phyloP scores from a whole-genome alignment of 2,888 invertebrate species.

The Labia minor region DNA sequence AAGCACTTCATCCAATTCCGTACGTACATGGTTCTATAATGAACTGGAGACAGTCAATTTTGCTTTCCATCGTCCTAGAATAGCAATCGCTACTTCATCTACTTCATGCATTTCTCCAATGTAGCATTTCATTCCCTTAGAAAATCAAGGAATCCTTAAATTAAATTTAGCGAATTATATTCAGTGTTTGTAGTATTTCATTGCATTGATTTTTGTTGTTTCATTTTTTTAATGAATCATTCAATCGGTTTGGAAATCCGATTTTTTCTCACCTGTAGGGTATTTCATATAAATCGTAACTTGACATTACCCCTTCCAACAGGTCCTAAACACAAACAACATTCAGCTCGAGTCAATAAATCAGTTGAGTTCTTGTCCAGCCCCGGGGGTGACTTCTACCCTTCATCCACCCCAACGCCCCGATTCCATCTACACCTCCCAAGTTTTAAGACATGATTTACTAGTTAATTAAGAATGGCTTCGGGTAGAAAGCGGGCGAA shows the following conservation, averaged over 20 bases:
- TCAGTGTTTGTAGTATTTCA: too few relatives aligned
- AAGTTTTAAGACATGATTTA: background rate
- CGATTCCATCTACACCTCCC: background rate
- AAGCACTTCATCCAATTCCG: too few relatives aligned
- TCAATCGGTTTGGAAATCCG: background rate
- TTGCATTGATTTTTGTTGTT: too few relatives aligned
- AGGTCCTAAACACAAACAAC: constrained; percentile 1
- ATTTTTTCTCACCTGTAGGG: background rate
- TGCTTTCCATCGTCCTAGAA: too few relatives aligned
- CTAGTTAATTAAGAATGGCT: constrained; percentile 5
- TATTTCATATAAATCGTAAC: constrained; percentile 1
- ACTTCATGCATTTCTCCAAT: too few relatives aligned
- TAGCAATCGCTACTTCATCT: too few relatives aligned
- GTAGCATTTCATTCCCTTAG: too few relatives aligned
- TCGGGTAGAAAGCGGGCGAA: background rate
- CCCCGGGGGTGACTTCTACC: background rate
- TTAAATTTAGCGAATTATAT: too few relatives aligned
- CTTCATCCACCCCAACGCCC: background rate
- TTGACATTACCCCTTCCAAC: background rate
- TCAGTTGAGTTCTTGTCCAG: background rate
- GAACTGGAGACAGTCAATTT: too few relatives aligned
- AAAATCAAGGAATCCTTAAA: too few relatives aligned
- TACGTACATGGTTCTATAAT: too few relatives aligned
- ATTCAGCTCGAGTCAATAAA: background rate
- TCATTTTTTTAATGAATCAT: background rate